A percentile compares a stretch with the other conserved stretches of the same genome.
Conservation (phyloP, 2,797 vertebrate species). For the Platalea minor region DNA sequence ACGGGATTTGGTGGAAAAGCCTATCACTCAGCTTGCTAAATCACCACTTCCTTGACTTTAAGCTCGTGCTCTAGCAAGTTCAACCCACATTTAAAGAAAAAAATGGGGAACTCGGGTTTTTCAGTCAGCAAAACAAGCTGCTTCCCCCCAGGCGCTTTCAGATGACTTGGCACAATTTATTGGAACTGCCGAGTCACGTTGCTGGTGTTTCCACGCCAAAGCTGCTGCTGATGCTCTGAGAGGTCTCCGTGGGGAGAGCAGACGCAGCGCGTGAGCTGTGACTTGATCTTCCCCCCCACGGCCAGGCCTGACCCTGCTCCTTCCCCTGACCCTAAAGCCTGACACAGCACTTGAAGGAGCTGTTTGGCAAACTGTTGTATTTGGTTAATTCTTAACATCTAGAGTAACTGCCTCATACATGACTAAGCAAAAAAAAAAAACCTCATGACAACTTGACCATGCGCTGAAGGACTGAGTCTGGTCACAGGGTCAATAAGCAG, state of each 20-base stretch:
- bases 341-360: not conserved
- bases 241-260: not conserved
- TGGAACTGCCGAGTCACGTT: not conserved
- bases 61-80: not conserved
- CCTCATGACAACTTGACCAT: not conserved
- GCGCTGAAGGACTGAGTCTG: rapidly evolving
- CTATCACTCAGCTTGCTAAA: not conserved
- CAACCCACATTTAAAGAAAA: not conserved
- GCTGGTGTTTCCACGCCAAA: not conserved
- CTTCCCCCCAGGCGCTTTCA: not conserved
- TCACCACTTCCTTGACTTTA: not conserved
- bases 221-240: not conserved
- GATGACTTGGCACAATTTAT: not conserved
- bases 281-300: not conserved
- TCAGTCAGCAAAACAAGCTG: not conserved
- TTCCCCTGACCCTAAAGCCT: not conserved
- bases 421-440: not conserved
- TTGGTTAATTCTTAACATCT: not conserved
- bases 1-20: not conserved
- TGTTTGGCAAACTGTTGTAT: rapidly evolving
- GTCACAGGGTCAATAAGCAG: not conserved
- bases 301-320: not conserved
- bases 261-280: not conserved
- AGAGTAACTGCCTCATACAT: not conserved
- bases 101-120: not conserved